Base-by-base conservation (phyloP, 2,797 vertebrate species). In the Microctenopoma lineatum region DNA sequence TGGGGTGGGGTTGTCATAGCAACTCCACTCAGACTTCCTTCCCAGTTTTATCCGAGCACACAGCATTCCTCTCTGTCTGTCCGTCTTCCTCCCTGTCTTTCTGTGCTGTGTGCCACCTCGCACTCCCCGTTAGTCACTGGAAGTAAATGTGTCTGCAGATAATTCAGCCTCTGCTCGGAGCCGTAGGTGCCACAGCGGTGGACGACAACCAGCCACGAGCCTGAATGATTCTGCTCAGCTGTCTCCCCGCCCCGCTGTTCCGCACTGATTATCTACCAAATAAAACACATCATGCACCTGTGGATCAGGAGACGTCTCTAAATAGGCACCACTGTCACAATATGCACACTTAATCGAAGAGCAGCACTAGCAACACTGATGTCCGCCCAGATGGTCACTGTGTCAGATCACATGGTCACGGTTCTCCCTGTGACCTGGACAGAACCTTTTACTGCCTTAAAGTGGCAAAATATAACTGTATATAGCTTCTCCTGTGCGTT, bases 11-110 rank as follows among this genome's bases (percentile, higher is more conserved):
- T 89, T 85, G 89, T 88, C 90, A 88, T 90, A 77, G 86, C 75
- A 92, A 92, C 91, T 69, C 46, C 70, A 84, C 79, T 89, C 84
- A 75, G 84, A 91, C 89, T 92, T 93, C 91, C 91, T 92, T 92
- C 86, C 88, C 79, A 73, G 73, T 86, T 83, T 87, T 81, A 86
- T 91, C 77, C 50, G 64, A 89, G 84, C 68, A 12, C 67, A 45
- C 87, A 83, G 84, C 79, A 79, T 89, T 90, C 79, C 84, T 75
- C 83, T 66, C 76, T 25, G 71, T 84, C 84, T 82, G 81, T 79
- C 57, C 61, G 69, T 73, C 74, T 79, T 73, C 77, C 85, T 79
- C 53, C 27, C 58, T 3, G 29, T 71, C 47, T 55, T 60, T 75
- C 29, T 32, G 58, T 34, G 5, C 41, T 4, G 3, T 48, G 14